Evolutionary conservation across 2,888 invertebrate genomes (phyloP), one percentile per base, ranked within the genome.

Genomic region (Acanthoscelides obtectus): DNA sequence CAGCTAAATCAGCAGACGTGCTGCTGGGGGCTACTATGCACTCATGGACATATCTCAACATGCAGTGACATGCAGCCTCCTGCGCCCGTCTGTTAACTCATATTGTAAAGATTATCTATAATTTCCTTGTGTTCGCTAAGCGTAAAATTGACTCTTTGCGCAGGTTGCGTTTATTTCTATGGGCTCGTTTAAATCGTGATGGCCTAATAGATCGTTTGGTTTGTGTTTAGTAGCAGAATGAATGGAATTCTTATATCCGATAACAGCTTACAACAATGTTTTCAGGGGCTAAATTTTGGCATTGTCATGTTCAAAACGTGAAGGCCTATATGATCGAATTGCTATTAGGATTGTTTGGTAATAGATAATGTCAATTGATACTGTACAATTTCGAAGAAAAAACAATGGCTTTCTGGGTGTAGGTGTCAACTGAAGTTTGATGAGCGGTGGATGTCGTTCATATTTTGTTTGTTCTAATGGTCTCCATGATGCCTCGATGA

Each of bases 331-430:
- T 68, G 5, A 70, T 69, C 6, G 72, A 63, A 45, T 74, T 73
- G 17, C 69, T 73, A 4, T 75, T 64, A n/a, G 72, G 76, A 20
- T 74, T 71, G 1, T 69, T n/a, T 65, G 72, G 67, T 5, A 70
- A 70, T 25, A 68, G 71, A 22, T 70, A 73, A 67, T 76, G 73
- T 8, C 72, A 65, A 19, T 69, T 12, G 8, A 75, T 75, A 69
- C 74, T 75, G 20, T 75, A 71, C 63, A 71, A 63, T 65, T 64
- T 67, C 3, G 68, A 20, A 66, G 74, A 72, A 27, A 77, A 77
- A 19, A 76, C 25, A 77, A 72, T 19, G 77, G 77, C 72, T 75
- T 71, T 68, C 69, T 8, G 76, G 69, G 25, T 19, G 76, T 76
- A 22, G 74, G 72, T 1, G 75, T 76, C 65, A 74, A 20, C 66